phyloP scores from a whole-genome alignment of 2,797 vertebrate species.

The Tinamus major region DNA sequence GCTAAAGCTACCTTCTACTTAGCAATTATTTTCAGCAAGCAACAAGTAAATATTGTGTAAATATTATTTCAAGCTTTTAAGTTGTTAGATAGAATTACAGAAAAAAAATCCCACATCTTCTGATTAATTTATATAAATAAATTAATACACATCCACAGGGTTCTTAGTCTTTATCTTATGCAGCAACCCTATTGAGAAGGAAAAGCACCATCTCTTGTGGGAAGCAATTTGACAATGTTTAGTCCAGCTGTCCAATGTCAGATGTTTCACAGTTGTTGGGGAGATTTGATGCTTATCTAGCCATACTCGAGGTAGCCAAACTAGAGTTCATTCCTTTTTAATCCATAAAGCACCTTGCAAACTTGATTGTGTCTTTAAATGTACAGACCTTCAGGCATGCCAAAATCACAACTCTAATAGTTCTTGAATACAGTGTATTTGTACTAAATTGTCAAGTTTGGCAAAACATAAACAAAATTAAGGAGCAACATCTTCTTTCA shows the following conservation, averaged over 20 bases:
- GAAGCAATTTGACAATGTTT: neutral
- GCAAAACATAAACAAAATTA: neutral
- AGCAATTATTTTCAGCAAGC: slow-evolving; percentile 57
- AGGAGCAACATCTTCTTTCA: neutral
- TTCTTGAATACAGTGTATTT: neutral
- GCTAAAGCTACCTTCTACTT: slow-evolving; percentile 27
- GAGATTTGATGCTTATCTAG: neutral
- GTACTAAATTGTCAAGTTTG: neutral
- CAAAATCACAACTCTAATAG: neutral
- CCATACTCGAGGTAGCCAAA: neutral
- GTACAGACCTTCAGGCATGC: neutral
- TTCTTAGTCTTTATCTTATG: neutral
- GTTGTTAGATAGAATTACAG: neutral
- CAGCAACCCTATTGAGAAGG: neutral
- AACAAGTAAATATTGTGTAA: slow-evolving; percentile 42
- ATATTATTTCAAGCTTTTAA: slow-evolving; percentile 38
- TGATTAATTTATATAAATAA: neutral
- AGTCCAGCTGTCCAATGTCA: neutral
- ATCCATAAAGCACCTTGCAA: neutral
- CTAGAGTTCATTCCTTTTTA: neutral
- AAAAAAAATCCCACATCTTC: neutral
- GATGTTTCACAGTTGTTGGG: neutral
- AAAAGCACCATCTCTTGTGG: neutral
- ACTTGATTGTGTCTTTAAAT: neutral
- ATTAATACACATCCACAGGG: neutral